phyloP scores from a whole-genome alignment of 2,113 vertebrate species.

The Microcebus lehilahytsara region DNA sequence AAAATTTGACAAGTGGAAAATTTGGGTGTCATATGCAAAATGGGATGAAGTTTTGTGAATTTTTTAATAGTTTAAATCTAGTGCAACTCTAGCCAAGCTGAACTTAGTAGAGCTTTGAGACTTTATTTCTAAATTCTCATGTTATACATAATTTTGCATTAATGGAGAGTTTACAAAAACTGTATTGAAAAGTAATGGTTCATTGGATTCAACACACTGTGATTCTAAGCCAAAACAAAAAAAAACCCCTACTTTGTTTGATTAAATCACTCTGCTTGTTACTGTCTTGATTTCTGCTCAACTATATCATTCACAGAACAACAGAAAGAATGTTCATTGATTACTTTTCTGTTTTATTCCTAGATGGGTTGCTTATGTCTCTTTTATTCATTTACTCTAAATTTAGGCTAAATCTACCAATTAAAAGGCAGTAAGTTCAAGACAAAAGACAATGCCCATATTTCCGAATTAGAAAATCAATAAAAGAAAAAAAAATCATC shows the following conservation, averaged over 20 bases:
- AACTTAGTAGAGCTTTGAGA: background rate
- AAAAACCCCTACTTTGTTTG: background rate
- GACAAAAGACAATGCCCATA: background rate
- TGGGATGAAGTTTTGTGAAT: background rate
- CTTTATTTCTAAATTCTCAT: background rate
- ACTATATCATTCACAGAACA: background rate
- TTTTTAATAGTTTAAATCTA: background rate
- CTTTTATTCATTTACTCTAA: background rate
- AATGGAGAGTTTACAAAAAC: background rate
- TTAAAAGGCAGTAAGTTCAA: background rate
- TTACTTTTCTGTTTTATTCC: background rate
- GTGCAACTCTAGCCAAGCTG: background rate
- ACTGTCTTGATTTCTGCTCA: background rate
- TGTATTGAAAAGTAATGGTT: constrained; percentile 1
- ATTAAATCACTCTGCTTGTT: constrained; percentile 5
- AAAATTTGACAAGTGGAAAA: background rate
- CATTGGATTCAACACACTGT: constrained; percentile 12
- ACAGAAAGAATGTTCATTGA: background rate
- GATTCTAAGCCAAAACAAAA: constrained; percentile 3
- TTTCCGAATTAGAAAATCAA: background rate
- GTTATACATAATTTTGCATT: background rate
- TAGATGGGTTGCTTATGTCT: background rate
- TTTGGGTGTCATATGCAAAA: background rate
- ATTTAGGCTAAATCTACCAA: background rate
- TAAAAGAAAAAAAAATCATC: background rate